Evolutionary conservation across 2,113 vertebrate species (phyloP).

Genomic region (Machaerirhynchus nigripectus): DNA sequence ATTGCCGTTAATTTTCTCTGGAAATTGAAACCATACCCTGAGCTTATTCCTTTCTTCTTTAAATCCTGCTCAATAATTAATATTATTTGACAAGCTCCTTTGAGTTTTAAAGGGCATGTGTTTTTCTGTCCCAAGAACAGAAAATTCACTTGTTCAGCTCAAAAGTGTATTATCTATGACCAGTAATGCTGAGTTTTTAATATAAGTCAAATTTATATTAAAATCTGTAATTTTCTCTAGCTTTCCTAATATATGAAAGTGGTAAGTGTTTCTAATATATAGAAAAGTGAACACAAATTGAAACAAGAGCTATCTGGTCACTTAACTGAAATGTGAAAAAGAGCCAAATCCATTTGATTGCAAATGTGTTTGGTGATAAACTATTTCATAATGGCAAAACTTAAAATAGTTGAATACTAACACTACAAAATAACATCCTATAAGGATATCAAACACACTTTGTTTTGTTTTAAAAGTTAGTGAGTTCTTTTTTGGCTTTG

Average conservation of each 20-base stretch:
- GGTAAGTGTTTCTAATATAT: not conserved
- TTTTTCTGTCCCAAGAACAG: not conserved
- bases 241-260: not conserved
- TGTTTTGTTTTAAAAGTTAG: not conserved
- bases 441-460: not conserved
- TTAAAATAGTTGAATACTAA: not conserved
- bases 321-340: not conserved
- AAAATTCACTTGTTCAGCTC: not conserved
- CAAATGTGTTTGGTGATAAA: not conserved
- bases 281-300: not conserved
- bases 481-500: not conserved
- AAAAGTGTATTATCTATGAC: not conserved
- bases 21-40: not conserved
- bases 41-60: not conserved
- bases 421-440: not conserved
- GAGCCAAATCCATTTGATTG: not conserved
- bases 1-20: not conserved
- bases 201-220: not conserved
- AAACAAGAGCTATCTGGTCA: not conserved
- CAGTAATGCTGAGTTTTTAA: not conserved
- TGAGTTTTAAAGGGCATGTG: not conserved
- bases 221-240: not conserved
- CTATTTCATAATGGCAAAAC: fast-evolving
- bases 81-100: not conserved
- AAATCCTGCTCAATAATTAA: not conserved